These are phyloP conservation scores for Ceratina australensis DNA, from an alignment of 1,140 invertebrate genomes.

Conservation along the genomic window DNA sequence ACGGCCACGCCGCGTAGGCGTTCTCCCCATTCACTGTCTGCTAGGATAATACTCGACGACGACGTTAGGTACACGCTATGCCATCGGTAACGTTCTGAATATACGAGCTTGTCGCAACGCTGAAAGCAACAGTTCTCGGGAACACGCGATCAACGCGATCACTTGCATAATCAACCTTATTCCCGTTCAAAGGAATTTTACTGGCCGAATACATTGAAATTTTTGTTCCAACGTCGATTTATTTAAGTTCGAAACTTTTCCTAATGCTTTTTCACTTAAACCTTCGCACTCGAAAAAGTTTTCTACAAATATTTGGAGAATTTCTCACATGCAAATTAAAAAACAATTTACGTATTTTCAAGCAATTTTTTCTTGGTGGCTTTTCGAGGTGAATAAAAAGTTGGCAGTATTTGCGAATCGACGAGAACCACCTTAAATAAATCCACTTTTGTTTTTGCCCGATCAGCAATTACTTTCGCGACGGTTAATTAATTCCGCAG, in stretches of 20 bases:
- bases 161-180: too few species aligned
- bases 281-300: too few species aligned
- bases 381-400: too few species aligned
- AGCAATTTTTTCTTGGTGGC: too few species aligned
- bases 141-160: neutral
- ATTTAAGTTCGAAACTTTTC: neutral
- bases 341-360: too few species aligned
- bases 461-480: conserved; percentile 3
- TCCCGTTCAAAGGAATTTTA: too few species aligned
- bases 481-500: conserved; percentile 44
- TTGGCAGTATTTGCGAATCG: too few species aligned
- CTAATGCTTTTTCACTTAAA: neutral
- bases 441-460: too few species aligned
- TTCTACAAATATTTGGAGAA: too few species aligned
- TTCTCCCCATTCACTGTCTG: neutral
- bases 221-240: neutral
- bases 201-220: too few species aligned
- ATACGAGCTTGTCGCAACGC: neutral
- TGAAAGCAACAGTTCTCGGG: neutral
- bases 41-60: neutral
- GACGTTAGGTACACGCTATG: neutral
- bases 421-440: too few species aligned
- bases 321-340: too few species aligned
- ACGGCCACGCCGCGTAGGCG: neutral
- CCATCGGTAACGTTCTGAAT: neutral